Evolutionary conservation across 2,113 vertebrate species (phyloP), one percentile per base, ranked within the genome.

Genomic region (Rhynchomys soricoides): DNA sequence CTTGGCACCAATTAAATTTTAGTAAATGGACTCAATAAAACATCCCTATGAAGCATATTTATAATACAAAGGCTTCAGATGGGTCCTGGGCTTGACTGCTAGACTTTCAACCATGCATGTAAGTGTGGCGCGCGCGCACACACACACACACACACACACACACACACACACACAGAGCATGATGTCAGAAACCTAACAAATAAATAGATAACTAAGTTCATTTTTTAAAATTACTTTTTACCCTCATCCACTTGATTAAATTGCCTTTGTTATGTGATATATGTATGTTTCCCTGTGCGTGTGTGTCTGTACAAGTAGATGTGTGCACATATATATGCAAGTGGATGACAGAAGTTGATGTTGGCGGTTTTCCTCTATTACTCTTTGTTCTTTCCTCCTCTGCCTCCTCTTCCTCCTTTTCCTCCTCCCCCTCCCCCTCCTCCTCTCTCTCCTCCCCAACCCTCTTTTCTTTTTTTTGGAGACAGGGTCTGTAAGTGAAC

Each of bases 1-100:
- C 66, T 94, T 77, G 79, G 45, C 24, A 64, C 57, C 95, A 95
- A 79, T 82, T 86, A 95, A 62, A 81, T 64, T 89, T 93, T 43
- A 89, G 83, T 66, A 87, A 97, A 70, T 45, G n/a, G 50, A 50
- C 64, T 93, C 90, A 81, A 57, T 45, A 86, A 91, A 86, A 78
- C 21, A 81, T 64, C 37, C 52, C 89, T 78, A 37, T 37, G 70
- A 91, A 87, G 50, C 26, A 31, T 57, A 62, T 93, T 92, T 82
- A 57, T 73, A 82, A 89, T 5, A 74, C 9, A n/a, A 92, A 95
- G 73, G 11, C 52, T 92, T 92, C 50, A n/a, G 59, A 89, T 68
- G 26, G 66, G 77, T 37, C 62, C 29, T 50, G 79, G 79, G 64
- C 73, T 40, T 94, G 70, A 91, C 4, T 1, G 7, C 12, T 45